Conservation (phyloP, 1,140 invertebrate genomes). For the Melanaphis sacchari region DNA sequence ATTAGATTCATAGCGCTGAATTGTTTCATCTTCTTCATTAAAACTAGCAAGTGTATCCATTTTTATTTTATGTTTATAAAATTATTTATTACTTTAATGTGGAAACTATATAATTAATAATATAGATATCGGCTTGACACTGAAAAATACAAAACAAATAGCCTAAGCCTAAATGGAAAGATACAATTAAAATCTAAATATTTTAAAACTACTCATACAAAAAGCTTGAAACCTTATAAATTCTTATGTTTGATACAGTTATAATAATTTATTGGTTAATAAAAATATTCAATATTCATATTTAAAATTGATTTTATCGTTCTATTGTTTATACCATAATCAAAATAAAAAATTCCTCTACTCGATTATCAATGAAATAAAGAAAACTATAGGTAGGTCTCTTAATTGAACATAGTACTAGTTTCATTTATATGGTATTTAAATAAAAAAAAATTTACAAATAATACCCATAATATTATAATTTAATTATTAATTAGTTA, state of each 20-base stretch:
- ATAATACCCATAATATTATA: neutral
- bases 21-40: slow-evolving; percentile 41
- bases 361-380: neutral
- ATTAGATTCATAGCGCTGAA: slow-evolving; percentile 34
- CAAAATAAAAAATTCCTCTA: neutral
- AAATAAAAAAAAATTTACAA: neutral
- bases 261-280: neutral
- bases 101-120: slow-evolving; percentile 20
- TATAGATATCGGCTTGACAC: slow-evolving; percentile 37
- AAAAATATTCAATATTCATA: neutral
- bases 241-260: too few relatives aligned
- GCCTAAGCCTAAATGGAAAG: slow-evolving; percentile 36
- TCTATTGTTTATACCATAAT: neutral
- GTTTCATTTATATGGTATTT: neutral
- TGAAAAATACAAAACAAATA: slow-evolving; percentile 54
- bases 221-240: neutral
- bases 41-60: slow-evolving; percentile 38
- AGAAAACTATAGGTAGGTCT: neutral
- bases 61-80: slow-evolving; percentile 25
- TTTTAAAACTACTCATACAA: neutral
- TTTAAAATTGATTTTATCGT: too few relatives aligned
- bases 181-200: neutral
- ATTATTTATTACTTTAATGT: neutral
- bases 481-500: neutral
- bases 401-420: neutral